Conservation (phyloP, 2,888 invertebrate species). For the Tetragonisca angustula region DNA sequence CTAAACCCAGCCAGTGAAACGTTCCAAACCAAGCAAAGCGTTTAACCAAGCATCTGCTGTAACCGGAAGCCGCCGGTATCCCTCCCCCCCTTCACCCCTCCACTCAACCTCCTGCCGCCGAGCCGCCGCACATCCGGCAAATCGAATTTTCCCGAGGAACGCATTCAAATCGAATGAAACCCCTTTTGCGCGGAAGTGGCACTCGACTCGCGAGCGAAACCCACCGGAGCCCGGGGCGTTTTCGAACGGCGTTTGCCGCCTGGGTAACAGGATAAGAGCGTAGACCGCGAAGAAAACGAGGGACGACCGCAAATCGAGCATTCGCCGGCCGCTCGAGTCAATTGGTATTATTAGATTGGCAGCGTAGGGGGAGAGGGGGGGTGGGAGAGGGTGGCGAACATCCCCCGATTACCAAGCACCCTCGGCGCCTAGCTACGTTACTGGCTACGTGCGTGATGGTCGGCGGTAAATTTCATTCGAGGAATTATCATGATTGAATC, state of each 20-base stretch:
- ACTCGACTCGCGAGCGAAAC: conserved; percentile 37
- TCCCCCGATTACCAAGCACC: conserved; percentile 71
- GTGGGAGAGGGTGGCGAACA: conserved; percentile 54
- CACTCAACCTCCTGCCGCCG: no score
- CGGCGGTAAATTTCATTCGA: conserved; percentile 83
- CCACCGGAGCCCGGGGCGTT: conserved; percentile 38
- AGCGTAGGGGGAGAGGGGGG: conserved; percentile 66
- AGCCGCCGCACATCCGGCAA: neutral
- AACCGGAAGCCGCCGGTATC: neutral
- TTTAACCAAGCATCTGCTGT: neutral
- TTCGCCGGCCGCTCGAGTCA: conserved; percentile 79
- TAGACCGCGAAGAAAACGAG: conserved; percentile 71
- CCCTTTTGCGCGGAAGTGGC: conserved; percentile 31
- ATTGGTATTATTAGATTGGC: conserved; percentile 84
- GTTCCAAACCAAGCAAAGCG: neutral
- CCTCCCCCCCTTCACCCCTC: neutral
- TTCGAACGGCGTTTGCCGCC: conserved; percentile 42
- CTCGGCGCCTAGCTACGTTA: conserved; percentile 63
- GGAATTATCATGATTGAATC: conserved; percentile 84
- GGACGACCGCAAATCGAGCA: conserved; percentile 79
- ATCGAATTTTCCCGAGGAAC: conserved; percentile 53
- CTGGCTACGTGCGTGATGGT: conserved; percentile 79
- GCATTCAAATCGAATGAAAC: conserved; percentile 51
- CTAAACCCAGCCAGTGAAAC: neutral
- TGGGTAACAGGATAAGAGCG: conserved; percentile 65